Base-by-base conservation (phyloP, 2,888 invertebrate genomes). In the Dryocosmus kuriphilus region DNA sequence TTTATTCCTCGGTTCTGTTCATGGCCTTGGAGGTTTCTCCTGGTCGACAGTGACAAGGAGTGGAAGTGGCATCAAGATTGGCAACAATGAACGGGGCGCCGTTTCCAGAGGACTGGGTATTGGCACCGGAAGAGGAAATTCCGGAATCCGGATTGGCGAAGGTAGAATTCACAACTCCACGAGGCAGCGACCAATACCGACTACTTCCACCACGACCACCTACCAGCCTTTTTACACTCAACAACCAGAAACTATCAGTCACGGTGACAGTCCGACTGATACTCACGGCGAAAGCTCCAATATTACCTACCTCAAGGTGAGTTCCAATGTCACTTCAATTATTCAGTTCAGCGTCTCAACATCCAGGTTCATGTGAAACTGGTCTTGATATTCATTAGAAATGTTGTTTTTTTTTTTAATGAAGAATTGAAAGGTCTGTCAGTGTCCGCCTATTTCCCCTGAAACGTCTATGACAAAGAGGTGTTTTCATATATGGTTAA, bases 21-120 rank as follows among this genome's bases (percentile, higher is more conserved):
- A 81, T 57, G 81, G 84, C 35, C 62, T 84, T n/a, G 84, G 83
- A 73, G 82, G 82, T 75, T 82, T 85, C 4, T 85, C 85, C 38
- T 83, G 81, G 8, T 86, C 84, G 32, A 86, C 86, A 16, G 82
- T 87, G 19, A 86, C 88, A 30, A 85, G 91, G 46, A 88, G 88
- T 2, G 90, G 89, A 76, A 91, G 90, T 75, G 88, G 90, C 22
- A 89, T 92, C 67, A 90, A 90, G 78, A 89, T 92, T 74, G 92
- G 92, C 35, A 86, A 82, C 51, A 84, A 77, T 71, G 86, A 88
- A 9, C 85, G 89, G 11, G 85, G 87, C 6, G 78, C 88, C 57
- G 83, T 88, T 19, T 84, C 87, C 4, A 89, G 88, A 62, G 88
- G 89, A 7, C 82, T 84, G 7, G 84, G 85, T 30, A 83, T 88